Base-by-base conservation (phyloP, 53 echinoderm and acorn worm genomes). In the Mesocentrotus franciscanus region DNA sequence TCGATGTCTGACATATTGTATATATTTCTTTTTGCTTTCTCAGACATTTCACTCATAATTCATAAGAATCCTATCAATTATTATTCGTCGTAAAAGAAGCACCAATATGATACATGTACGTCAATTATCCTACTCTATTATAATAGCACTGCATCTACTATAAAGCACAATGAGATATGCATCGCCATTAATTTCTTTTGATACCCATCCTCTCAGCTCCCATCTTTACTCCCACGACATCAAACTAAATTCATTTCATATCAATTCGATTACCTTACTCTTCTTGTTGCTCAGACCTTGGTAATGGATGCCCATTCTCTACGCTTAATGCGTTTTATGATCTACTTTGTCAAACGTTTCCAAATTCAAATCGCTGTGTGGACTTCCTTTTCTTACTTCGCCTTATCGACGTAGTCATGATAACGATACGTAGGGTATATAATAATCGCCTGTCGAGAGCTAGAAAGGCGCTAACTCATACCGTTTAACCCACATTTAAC, bases 301-400 rank as follows among this genome's bases (percentile, higher is more conserved):
- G 81, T 39, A 81, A 81, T 81, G 42, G 81, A 81, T 42, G 34
- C 81, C 36, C 81, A 76, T 76, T 76, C 29, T 76, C 76, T 76
- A 13, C 76, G 81, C 81, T 81, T 81, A 81, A 81, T 81, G 81
- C 42, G 81, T 81, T 81, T 81, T 42, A 81, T 81, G 81, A 42
- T 49, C 81, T 81, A 39, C 18, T 81, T 42, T 58, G 29, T 27
- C 58, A 12, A 87, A 56, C 87, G 87, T n/a, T 87, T 87, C 87
- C 87, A 56, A 27, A 58, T 87, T 87, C 85, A 56, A 85, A 10
- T 58, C 58, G 26, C 58, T 58, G 59, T 87, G 59, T 87, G 12
- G 56, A n/a, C 58, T 57, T 87, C 87, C 13, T 27, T 35, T 87
- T 87, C 87, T 87, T 59, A 87, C n/a, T 87, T 58, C 58, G 56